Conservation (phyloP, 1,140 invertebrate genomes). For the Drosophila pectinifera region DNA sequence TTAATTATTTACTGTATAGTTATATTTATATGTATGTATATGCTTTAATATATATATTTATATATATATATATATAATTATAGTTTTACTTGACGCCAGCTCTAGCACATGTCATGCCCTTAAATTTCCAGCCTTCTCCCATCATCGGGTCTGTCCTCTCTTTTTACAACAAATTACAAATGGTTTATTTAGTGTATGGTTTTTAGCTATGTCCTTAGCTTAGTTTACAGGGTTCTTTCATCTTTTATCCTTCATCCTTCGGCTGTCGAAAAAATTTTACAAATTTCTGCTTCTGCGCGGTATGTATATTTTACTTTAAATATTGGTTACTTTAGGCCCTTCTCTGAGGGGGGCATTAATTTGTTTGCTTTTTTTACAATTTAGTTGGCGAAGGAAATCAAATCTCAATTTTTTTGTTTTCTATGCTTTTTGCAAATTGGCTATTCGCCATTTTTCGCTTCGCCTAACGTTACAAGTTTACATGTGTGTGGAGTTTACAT, state of each 20-base stretch:
- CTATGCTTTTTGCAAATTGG: slow-evolving; percentile 10
- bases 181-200: slow-evolving; percentile 60
- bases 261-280: slow-evolving; percentile 69
- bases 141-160: slow-evolving; percentile 29
- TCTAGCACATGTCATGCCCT: slow-evolving; percentile 45
- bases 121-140: slow-evolving; percentile 22
- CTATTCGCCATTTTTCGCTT: slow-evolving; percentile 22
- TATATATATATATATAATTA: slow-evolving; percentile 63
- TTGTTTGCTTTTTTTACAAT: slow-evolving; percentile 56
- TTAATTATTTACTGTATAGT: slow-evolving; percentile 65
- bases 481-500: slow-evolving; percentile 37
- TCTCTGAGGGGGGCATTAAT: slow-evolving; percentile 26
- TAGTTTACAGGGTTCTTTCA: slow-evolving; percentile 66
- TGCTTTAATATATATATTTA: slow-evolving; percentile 54
- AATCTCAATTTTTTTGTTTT: slow-evolving; percentile 37
- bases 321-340: slow-evolving; percentile 51
- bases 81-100: slow-evolving; percentile 73
- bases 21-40: slow-evolving; percentile 62
- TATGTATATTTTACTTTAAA: slow-evolving; percentile 55
- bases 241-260: background rate
- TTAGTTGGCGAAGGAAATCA: slow-evolving; percentile 58
- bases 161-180: slow-evolving; percentile 84
- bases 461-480: slow-evolving; percentile 48
- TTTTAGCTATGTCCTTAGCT: slow-evolving; percentile 59
- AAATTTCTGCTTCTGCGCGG: slow-evolving; percentile 61